Percentiles rank a stretch among this genome's conserved stretches.
phyloP scores from a whole-genome alignment of 2,888 invertebrate species.

The Mongoloraphidia duomilia region DNA sequence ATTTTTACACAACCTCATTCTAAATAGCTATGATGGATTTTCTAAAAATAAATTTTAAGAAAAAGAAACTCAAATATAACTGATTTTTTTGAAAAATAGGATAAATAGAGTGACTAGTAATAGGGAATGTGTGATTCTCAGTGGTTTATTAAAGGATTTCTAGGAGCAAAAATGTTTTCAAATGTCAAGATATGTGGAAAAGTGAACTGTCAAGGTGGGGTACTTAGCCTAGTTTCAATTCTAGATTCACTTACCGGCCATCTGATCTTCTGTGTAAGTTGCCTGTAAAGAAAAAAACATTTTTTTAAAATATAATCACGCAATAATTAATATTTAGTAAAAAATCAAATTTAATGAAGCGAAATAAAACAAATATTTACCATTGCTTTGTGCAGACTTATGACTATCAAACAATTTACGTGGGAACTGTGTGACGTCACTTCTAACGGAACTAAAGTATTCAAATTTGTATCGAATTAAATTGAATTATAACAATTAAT shows the following conservation, averaged over 20 bases:
- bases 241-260: conserved; percentile 63
- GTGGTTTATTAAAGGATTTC: conserved; percentile 13
- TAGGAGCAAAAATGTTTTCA: conserved; percentile 11
- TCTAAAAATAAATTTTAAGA: not conserved
- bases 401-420: too few species aligned
- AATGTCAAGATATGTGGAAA: conserved; percentile 21
- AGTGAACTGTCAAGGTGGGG: conserved; percentile 25
- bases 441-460: too few species aligned
- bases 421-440: too few species aligned
- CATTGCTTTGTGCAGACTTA: conserved; percentile 15
- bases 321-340: conserved; percentile 3
- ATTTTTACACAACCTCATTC: conserved; percentile 19
- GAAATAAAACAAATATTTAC: conserved; percentile 15
- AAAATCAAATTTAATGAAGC: not conserved
- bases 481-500: too few species aligned
- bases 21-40: conserved; percentile 8
- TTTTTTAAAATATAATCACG: conserved; percentile 5
- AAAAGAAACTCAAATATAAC: too few species aligned
- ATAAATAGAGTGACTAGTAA: too few species aligned
- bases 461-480: too few species aligned
- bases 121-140: conserved; percentile 21
- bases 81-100: too few species aligned
- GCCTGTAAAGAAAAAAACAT: conserved; percentile 44
- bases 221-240: conserved; percentile 29
- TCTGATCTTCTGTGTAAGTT: conserved; percentile 79